Base-by-base conservation (phyloP, 2,888 invertebrate species). In the Sclerodermus sp. region DNA sequence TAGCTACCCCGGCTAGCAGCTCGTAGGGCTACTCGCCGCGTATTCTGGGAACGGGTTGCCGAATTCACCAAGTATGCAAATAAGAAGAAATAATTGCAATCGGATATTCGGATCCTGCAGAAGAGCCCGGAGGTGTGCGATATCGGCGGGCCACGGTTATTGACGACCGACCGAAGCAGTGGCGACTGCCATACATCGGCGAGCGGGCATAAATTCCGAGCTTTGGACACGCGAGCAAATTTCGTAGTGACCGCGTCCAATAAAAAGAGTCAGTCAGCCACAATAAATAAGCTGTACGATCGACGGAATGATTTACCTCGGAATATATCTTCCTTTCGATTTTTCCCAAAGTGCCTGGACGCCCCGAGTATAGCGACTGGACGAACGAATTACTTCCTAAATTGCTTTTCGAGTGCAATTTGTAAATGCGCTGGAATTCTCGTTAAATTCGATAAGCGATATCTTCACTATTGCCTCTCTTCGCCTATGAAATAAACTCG, bases 51-150 rank as follows among this genome's bases (percentile, higher is more conserved):
- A 58, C 41, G 34, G 38, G 38, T 50, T 41, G 53, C 43, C 43
- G 59, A 49, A 53, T 55, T 56, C 50, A 51, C 31, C 29, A 52
- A 47, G 57, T 45, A 64, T 62, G 60, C 63, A 62, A 67, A 67
- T 66, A 65, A 65, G 68, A 70, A 66, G 68, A 71, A 70, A 59
- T 59, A 59, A 70, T 71, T 68, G 70, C 70, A 70, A 70, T 70
- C 66, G 66, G 70, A 71, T 71, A 71, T 68, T 70, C 64, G 66
- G 62, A 66, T 54, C 56, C 70, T 57, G 62, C 59, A 58, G 67
- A 65, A 62, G 63, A 60, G 58, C 53, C 59, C 51, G 52, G 62
- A 58, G 67, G 71, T 70, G 68, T 38, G 17, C 62, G 64, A 64
- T 71, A 71, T 71, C 70, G 66, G 64, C 66, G 58, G 55, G 48